Base-by-base conservation (phyloP, 1,140 invertebrate genomes). In the Drosophila serrata region DNA sequence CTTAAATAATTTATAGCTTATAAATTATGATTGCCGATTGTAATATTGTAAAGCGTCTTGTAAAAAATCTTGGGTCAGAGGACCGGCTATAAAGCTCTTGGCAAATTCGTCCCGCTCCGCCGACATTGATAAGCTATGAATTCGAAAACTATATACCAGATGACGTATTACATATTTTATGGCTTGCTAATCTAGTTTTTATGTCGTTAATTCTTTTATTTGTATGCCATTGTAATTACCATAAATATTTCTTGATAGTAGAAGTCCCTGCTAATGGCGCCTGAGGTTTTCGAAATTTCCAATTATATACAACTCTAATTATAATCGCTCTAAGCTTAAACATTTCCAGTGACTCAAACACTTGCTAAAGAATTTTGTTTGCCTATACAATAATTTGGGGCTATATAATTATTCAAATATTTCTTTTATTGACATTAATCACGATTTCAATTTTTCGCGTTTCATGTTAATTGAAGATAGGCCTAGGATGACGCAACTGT, bases 351-450 rank as follows among this genome's bases (percentile, higher is more conserved):
- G 49, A 5, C 5, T 9, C 33, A 35, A 11, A 8, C 33, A 24
- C n/a, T 55, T 55, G 19, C 19, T 55, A 24, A 37, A n/a, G 13
- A 55, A 55, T 55, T 55, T 55, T 55, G 31, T 24, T 24, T 55
- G 51, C 31, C 51, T 39, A 37, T 33, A 12, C 11, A 33, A 33
- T 33, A 33, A 33, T 33, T 24, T 55, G 33, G 8, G 0, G 33
- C 33, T n/a, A 22, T 55, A 37, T 39, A 55, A 55, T 55, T 55
- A 55, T 55, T 55, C 51, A 37, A 55, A 55, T 37, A 55, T 37
- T 55, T 55, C 33, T 55, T 55, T 55, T 55, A 55, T 55, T 55
- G 51, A 55, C 51, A 55, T 55, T 55, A 37, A 55, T 55, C 51
- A 37, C 51, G 51, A 37, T 39, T 55, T 24, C 51, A 55, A 55